These are phyloP conservation scores for Micromesistius poutassou DNA, from an alignment of 2,797 vertebrate species.

Conservation along the genomic window DNA sequence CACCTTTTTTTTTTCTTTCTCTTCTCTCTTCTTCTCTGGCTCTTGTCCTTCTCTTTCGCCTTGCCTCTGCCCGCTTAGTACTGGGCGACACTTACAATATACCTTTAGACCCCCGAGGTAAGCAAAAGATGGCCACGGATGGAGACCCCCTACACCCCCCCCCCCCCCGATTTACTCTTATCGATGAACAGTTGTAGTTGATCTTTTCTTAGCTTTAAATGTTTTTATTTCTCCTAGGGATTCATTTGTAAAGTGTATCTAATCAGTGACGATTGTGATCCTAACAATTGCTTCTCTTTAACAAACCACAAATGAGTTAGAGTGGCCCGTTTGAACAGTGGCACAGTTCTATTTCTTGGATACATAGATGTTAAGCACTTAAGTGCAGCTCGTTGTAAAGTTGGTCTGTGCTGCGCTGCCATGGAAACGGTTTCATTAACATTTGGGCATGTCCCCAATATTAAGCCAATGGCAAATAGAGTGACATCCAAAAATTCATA, in stretches of 20 bases:
- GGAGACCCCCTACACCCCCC: constrained; percentile 6
- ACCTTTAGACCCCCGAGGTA: constrained; percentile 99
- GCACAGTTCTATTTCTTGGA: background rate
- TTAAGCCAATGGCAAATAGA: background rate
- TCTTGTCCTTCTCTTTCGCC: constrained; percentile 72
- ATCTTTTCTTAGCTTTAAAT: background rate
- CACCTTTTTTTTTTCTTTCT: constrained; percentile 76
- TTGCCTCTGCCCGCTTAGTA: constrained; percentile 85
- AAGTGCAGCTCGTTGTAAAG: constrained; percentile 13
- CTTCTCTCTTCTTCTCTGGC: constrained; percentile 66
- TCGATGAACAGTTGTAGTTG: background rate
- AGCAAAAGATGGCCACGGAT: constrained; percentile 60
- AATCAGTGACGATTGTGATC: background rate
- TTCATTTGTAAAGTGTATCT: background rate
- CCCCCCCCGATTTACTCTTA: background rate
- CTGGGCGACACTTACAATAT: constrained; percentile 99
- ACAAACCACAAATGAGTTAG: background rate
- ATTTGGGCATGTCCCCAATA: background rate
- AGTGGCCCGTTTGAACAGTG: background rate
- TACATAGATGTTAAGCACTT: constrained; percentile 6
- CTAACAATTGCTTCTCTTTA: background rate
- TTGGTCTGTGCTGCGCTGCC: background rate
- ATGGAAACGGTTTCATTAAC: constrained; percentile 14
- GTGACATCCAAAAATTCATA: background rate
- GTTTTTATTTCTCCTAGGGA: background rate